These are phyloP conservation scores for Prunella himalayana DNA, from an alignment of 2,113 vertebrate species.

Conservation along the genomic window DNA sequence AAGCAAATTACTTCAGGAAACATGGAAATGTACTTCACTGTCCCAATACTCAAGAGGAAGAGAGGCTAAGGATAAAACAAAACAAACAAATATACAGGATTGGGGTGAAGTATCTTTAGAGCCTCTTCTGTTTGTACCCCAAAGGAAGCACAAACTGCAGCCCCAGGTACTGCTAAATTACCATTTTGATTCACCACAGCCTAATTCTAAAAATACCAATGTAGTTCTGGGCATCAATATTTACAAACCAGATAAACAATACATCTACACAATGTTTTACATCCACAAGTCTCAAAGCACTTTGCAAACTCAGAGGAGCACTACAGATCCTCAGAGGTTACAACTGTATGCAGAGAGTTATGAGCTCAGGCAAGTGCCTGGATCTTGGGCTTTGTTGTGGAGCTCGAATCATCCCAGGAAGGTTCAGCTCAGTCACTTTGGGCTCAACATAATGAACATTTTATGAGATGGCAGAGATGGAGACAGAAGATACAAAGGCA, in stretches of 20 bases:
- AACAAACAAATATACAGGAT: not conserved
- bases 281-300: not conserved
- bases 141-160: not conserved
- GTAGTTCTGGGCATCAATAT: not conserved
- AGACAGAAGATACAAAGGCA: not conserved
- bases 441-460: not conserved
- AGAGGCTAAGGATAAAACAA: not conserved
- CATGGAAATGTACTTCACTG: not conserved
- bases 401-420: not conserved
- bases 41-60: not conserved
- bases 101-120: not conserved
- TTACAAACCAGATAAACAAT: slow-evolving; percentile 2
- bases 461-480: not conserved
- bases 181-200: not conserved
- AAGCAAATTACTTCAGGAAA: not conserved
- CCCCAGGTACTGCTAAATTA: not conserved
- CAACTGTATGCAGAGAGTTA: not conserved
- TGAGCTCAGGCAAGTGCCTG: not conserved
- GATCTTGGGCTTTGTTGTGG: not conserved
- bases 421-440: not conserved
- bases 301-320: not conserved
- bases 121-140: not conserved
- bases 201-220: not conserved
- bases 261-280: not conserved
- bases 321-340: not conserved